A percentile compares a stretch with the other conserved stretches of the same genome.
phyloP scores from a whole-genome alignment of 2,797 vertebrate genomes.

The Graptemys geographica region DNA sequence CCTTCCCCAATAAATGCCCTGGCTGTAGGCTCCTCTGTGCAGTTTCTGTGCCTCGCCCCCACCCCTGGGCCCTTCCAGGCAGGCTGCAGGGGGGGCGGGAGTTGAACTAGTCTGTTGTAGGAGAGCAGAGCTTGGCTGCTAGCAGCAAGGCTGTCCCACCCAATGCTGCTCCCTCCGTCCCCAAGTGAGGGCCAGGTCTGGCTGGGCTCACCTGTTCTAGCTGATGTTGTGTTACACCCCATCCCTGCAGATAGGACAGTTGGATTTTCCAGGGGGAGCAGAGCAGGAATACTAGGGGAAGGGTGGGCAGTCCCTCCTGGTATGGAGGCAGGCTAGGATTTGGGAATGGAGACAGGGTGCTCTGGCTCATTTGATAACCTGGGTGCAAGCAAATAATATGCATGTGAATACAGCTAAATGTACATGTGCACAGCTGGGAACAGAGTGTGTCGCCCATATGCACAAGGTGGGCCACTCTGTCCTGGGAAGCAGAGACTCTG shows the following conservation, averaged over 20 bases:
- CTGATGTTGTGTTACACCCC: too few species aligned
- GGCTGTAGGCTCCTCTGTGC: not conserved
- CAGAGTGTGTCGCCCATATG: not conserved
- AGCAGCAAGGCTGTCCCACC: not conserved
- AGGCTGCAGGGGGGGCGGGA: not conserved
- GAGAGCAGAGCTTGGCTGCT: not conserved
- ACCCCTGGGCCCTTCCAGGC: not conserved
- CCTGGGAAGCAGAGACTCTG: not conserved
- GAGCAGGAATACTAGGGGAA: not conserved
- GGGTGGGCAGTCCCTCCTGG: not conserved
- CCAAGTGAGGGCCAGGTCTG: not conserved
- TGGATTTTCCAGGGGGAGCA: not conserved
- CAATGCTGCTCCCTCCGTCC: not conserved
- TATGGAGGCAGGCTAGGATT: not conserved
- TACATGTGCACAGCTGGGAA: not conserved
- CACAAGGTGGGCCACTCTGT: not conserved
- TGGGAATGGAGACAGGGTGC: not conserved
- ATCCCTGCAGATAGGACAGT: too few species aligned
- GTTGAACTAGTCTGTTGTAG: not conserved
- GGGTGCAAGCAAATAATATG: not conserved
- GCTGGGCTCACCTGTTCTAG: not conserved
- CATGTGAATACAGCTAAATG: not conserved
- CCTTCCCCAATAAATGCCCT: not conserved
- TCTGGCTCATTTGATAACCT: not conserved
- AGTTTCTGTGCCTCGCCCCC: not conserved